Conservation (phyloP, 2,888 invertebrate species). For the Pinctada fucata region DNA sequence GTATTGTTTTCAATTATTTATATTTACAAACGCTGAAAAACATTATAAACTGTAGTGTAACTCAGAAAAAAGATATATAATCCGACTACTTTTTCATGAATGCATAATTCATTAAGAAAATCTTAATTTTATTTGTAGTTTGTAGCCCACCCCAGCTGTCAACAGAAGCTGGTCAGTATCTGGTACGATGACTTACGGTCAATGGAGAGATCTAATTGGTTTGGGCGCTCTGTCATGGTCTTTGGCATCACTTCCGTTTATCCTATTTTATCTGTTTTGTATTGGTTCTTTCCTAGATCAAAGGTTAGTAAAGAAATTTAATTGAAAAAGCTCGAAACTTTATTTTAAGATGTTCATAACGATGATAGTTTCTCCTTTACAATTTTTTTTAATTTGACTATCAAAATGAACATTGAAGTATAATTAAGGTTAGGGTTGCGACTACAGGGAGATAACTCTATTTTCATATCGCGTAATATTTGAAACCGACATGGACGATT, state of each 20-base stretch:
- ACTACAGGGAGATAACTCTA: too few relatives aligned
- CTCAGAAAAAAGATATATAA: too few relatives aligned
- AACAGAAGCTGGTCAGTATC: constrained; percentile 70
- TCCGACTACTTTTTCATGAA: too few relatives aligned
- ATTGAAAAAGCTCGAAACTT: not conserved
- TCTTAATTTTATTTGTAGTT: constrained; percentile 50
- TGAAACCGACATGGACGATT: too few relatives aligned
- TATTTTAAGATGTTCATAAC: not conserved
- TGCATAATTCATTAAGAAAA: too few relatives aligned
- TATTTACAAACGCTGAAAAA: too few relatives aligned
- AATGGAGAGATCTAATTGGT: constrained; percentile 60
- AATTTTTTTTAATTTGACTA: not conserved
- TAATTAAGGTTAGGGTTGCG: too few relatives aligned
- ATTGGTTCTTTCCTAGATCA: constrained; percentile 64
- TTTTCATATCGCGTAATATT: too few relatives aligned
- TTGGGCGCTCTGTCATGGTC: constrained; percentile 54
- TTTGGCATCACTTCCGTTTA: constrained; percentile 56
- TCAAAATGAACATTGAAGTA: not conserved
- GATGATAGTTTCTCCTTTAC: not conserved
- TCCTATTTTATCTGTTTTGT: constrained; percentile 63
- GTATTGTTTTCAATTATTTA: too few relatives aligned
- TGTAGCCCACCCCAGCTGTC: constrained; percentile 72
- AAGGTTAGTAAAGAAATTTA: constrained; percentile 50
- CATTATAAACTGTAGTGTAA: too few relatives aligned
- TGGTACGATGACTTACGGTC: constrained; percentile 68